Evolutionary conservation across 2,113 vertebrate species (phyloP).

Genomic region (Buteo buteo): DNA sequence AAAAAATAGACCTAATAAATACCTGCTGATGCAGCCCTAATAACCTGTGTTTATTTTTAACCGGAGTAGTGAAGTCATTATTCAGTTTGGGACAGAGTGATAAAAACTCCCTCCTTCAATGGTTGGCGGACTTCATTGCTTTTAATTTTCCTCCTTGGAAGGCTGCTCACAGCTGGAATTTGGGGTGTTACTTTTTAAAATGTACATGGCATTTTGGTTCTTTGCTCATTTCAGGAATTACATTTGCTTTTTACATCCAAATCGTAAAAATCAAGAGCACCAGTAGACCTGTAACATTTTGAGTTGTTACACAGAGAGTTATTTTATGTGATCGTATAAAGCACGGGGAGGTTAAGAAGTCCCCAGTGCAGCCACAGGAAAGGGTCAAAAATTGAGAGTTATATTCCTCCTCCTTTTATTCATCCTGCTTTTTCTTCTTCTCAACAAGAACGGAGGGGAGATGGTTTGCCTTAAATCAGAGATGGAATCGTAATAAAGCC

Average conservation of each 20-base stretch:
- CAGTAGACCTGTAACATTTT: conserved; percentile 17
- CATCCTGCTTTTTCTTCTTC: neutral
- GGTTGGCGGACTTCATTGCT: neutral
- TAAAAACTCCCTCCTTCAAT: neutral
- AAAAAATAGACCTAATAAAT: neutral
- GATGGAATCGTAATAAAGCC: neutral
- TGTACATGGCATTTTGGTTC: neutral
- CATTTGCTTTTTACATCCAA: conserved; percentile 1
- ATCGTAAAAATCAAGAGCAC: conserved; percentile 14
- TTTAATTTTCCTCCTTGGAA: neutral
- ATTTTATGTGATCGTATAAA: conserved; percentile 19
- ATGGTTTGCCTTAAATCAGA: neutral
- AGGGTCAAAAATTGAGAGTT: neutral
- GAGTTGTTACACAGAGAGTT: conserved; percentile 19
- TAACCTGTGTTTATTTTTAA: neutral
- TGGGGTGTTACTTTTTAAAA: neutral
- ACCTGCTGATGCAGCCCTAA: neutral
- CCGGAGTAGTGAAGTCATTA: neutral
- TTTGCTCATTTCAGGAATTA: neutral
- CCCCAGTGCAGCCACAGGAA: neutral
- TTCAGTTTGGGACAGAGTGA: neutral
- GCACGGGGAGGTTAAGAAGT: conserved; percentile 23
- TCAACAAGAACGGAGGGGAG: neutral
- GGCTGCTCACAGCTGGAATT: neutral
- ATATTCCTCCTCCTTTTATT: neutral